A percentile compares a stretch with the other conserved stretches of the same genome.
These are phyloP conservation scores for Staurois parvus DNA, from an alignment of 2,797 vertebrate species.

Conservation along the genomic window DNA sequence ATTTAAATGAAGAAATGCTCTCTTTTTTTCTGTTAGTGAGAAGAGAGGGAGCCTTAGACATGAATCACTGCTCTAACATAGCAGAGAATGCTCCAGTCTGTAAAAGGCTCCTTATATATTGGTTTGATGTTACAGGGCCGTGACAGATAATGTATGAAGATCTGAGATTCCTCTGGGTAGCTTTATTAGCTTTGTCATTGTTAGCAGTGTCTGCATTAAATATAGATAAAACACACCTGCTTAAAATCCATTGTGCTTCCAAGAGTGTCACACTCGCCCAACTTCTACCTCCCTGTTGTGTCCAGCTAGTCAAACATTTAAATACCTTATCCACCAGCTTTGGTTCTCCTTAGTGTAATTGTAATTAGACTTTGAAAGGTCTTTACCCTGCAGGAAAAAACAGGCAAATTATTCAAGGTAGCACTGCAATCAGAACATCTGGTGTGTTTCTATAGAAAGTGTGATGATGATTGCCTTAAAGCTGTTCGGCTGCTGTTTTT, in stretches of 20 bases:
- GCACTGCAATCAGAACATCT: constrained; percentile 74
- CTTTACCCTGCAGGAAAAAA: constrained; percentile 65
- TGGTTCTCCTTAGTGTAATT: constrained; percentile 57
- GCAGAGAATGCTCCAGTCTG: constrained; percentile 2
- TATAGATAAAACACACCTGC: constrained; percentile 50
- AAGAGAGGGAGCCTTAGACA: constrained; percentile 38
- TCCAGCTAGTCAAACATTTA: constrained; percentile 58
- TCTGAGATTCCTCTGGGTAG: constrained; percentile 33
- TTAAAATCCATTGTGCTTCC: not conserved
- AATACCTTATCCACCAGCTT: constrained; percentile 28
- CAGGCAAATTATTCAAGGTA: constrained; percentile 67
- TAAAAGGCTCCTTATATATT: constrained; percentile 41
- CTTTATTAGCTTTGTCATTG: constrained; percentile 54
- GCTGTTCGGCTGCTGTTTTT: constrained; percentile 68
- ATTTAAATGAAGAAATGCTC: constrained; percentile 29
- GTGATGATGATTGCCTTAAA: constrained; percentile 66
- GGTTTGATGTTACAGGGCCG: constrained; percentile 26
- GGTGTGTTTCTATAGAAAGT: constrained; percentile 68
- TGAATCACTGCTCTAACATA: constrained; percentile 38
- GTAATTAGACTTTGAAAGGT: constrained; percentile 67
- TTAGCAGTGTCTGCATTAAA: constrained; percentile 40
- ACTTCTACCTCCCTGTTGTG: constrained; percentile 33
- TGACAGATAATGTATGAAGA: constrained; percentile 42
- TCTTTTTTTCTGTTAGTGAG: constrained; percentile 20
- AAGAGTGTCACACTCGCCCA: constrained; percentile 7